Evolutionary conservation across 2,888 invertebrate species (phyloP), one percentile per base, ranked within the genome.

Genomic region (Ecliptopera silaceata): DNA sequence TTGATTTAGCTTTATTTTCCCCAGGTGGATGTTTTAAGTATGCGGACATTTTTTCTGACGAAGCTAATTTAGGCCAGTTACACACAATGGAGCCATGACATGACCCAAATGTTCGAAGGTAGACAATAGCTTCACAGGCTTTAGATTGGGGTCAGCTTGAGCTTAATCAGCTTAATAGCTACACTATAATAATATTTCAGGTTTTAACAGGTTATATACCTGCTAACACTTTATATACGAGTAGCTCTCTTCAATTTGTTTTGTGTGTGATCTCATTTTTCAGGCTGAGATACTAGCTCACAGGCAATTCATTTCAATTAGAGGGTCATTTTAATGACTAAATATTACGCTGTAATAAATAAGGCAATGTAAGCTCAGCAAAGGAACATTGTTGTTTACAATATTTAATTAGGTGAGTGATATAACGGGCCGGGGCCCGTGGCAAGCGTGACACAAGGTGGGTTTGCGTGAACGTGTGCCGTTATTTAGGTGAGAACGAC

Each of bases 401-500:
- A 55, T 29, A 36, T 51, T 48, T 45, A 18, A 56, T 56, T 46
- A 56, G 41, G 41, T 42, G 29, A 46, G 38, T 41, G 46, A 41
- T 15, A 12, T 42, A 43, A 36, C 39, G 20, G 13, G 46, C 22
- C 22, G 13, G 12, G 13, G 46, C 22, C 22, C 13, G 12, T 18
- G 42, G 32, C 4, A 32, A 42, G 39, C 17, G 45, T 43, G 56
- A 45, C 45, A 29, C 22, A 49, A 29, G 34, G 15, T 11, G 32
- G 15, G 31, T 5, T 53, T 31, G 58, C 58, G 58, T 58, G 53
- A 22, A 29, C 36, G 8, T 42, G 41, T 53, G 53, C 32, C 45
- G 53, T 54, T 26, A 26, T 42, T 46, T 18, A 20, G 45, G 1
- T 11, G 36, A 48, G 34, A 4, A 18, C 12, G 11, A 48, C 26